These are phyloP conservation scores for Enteromius unitaeniatus DNA, from an alignment of 2,797 vertebrate genomes.

Conservation along the genomic window DNA sequence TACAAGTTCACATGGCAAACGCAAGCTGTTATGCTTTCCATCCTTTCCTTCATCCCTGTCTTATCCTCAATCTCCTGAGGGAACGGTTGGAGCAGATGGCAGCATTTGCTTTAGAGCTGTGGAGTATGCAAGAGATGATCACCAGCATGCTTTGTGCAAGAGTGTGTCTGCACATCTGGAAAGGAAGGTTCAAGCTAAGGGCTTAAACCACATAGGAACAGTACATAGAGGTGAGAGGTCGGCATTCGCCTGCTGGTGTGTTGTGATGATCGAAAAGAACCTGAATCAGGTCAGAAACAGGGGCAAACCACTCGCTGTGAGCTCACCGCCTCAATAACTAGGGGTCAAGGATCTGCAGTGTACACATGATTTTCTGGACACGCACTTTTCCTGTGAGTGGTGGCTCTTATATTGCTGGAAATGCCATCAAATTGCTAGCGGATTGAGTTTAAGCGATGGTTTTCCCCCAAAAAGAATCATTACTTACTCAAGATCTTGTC, in stretches of 20 bases:
- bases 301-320: neutral
- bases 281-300: neutral
- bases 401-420: conserved; percentile 19
- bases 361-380: conserved; percentile 12
- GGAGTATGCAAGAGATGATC: conserved; percentile 29
- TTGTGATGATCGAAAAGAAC: conserved; percentile 36
- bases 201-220: neutral
- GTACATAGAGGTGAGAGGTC: conserved; percentile 12
- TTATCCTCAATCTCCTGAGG: neutral
- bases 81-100: conserved; percentile 33
- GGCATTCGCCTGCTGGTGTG: neutral
- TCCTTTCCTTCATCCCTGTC: neutral
- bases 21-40: conserved; percentile 37
- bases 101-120: conserved; percentile 24
- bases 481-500: neutral
- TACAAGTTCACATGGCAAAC: conserved; percentile 28
- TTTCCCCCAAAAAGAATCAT: neutral
- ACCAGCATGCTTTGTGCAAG: conserved; percentile 17
- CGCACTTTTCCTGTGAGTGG: neutral
- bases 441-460: neutral
- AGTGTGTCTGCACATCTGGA: conserved; percentile 4
- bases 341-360: conserved; percentile 17
- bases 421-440: neutral
- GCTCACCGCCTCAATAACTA: conserved; percentile 11
- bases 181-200: neutral